Evolutionary conservation across 92 coral and sea anemone genomes (phyloP), one percentile per base, ranked within the genome.

Genomic region (Montipora capitata): DNA sequence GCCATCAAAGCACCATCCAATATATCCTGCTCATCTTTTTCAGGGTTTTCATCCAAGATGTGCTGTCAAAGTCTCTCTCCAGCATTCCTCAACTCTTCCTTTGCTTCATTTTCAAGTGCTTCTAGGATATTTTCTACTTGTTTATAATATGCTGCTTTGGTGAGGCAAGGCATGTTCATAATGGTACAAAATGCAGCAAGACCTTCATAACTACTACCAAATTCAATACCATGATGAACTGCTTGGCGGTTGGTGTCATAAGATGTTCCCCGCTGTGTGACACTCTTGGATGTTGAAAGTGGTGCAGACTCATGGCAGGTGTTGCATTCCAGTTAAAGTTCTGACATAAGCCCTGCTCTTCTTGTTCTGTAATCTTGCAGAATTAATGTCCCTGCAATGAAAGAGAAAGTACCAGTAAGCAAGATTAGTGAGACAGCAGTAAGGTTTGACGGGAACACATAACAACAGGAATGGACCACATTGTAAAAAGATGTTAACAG

Each of bases 291-390:
- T 1, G 89, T 85, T 39, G 10, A 59, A 6, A 85, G 49, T 68
- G 74, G 61, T 63, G 78, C 71, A 18, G 71, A 75, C 68, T 72
- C 84, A 77, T 83, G 93, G 52, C 84, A 86, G 77, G 84, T 70
- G 78, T 72, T 74, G 15, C 87, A 82, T 54, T 76, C 67, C 8
- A 85, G 9, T 70, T 71, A 75, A 65, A 85, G 89, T 57, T 79
- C 74, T 76, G 83, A 85, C 89, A 85, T 76, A 15, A 82, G 70
- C n/a, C 90, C 90, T 77, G 68, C 71, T 86, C 62, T 86, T 80
- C 56, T 86, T 38, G 82, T 40, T 76, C 27, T 57, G 35, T 76
- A 66, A 76, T 76, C 89, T 48, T 48, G 52, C 20, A 85, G 83
- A 64, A 71, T 44, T 58, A 76, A 72, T 57, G 27, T 85, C 48